A percentile compares a stretch with the other conserved stretches of the same genome.
These are phyloP conservation scores for Podarcis raffonei DNA, from an alignment of 2,113 vertebrate species.

Conservation along the genomic window DNA sequence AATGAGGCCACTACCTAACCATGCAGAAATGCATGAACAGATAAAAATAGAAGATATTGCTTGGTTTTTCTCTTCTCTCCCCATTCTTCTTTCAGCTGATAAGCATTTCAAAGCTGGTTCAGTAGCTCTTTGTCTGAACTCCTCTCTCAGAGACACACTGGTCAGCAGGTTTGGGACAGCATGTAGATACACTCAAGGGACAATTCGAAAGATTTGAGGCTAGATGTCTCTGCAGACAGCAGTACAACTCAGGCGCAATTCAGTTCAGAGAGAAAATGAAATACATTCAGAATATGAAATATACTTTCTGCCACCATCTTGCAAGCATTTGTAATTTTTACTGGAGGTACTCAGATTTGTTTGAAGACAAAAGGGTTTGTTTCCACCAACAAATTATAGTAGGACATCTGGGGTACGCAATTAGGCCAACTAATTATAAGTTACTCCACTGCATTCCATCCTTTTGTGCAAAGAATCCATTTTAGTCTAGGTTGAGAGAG, in stretches of 20 bases:
- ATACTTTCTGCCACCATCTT: neutral
- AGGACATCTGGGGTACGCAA: neutral
- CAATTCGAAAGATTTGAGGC: constrained; percentile 45
- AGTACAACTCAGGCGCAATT: neutral
- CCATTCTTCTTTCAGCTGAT: neutral
- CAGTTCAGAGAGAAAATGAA: neutral
- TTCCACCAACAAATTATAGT: neutral
- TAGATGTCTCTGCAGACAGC: constrained; percentile 40
- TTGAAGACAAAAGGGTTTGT: neutral
- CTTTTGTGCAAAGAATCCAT: neutral
- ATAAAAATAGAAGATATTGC: constrained; percentile 5
- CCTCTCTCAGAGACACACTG: neutral
- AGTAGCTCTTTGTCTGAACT: neutral
- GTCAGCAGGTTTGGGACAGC: constrained; percentile 42
- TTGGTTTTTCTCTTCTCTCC: neutral
- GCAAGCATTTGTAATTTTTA: neutral
- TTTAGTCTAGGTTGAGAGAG: neutral
- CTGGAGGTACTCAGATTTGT: neutral
- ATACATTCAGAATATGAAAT: neutral
- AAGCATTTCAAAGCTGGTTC: neutral
- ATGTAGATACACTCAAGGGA: constrained; percentile 40
- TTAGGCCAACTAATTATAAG: neutral
- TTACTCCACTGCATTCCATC: neutral
- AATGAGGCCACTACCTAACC: neutral
- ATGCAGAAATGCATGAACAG: constrained; percentile 22